Conservation (phyloP, 2,113 vertebrate genomes). For the Labeo catla region DNA sequence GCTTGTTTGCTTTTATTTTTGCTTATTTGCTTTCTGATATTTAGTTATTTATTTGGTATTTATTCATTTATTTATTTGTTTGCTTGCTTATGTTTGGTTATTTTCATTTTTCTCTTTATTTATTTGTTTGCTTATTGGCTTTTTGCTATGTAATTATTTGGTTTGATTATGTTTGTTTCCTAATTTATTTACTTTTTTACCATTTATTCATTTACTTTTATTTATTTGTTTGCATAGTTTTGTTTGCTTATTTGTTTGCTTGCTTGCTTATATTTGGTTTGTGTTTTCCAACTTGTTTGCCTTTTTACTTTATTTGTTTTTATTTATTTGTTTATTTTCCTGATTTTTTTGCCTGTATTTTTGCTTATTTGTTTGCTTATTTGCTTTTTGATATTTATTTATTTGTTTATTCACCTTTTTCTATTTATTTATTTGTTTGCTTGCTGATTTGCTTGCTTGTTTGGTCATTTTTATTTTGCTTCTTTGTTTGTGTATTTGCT, state of each 20-base stretch:
- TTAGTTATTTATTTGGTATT: background rate
- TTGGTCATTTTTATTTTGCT: too few relatives aligned
- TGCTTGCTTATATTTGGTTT: background rate
- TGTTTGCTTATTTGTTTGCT: background rate
- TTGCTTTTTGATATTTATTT: too few relatives aligned
- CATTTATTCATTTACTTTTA: background rate
- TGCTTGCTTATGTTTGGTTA: background rate
- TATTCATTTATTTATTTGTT: background rate
- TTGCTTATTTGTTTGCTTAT: background rate
- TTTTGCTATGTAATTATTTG: background rate
- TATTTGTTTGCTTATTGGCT: background rate
- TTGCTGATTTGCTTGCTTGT: too few relatives aligned
- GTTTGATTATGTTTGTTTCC: background rate
- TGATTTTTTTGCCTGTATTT: background rate
- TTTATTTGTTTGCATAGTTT: background rate
- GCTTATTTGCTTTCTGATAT: background rate
- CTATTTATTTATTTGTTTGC: too few relatives aligned
- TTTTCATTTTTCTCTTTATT: background rate
- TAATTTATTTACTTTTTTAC: background rate
- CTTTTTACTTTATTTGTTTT: background rate
- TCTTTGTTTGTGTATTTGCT: too few relatives aligned
- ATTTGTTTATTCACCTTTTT: too few relatives aligned
- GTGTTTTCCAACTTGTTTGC: too few relatives aligned
- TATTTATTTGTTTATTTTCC: background rate
- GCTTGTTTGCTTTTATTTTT: background rate